Conservation (phyloP, 1,140 invertebrate species). For the Drosophila cardini region DNA sequence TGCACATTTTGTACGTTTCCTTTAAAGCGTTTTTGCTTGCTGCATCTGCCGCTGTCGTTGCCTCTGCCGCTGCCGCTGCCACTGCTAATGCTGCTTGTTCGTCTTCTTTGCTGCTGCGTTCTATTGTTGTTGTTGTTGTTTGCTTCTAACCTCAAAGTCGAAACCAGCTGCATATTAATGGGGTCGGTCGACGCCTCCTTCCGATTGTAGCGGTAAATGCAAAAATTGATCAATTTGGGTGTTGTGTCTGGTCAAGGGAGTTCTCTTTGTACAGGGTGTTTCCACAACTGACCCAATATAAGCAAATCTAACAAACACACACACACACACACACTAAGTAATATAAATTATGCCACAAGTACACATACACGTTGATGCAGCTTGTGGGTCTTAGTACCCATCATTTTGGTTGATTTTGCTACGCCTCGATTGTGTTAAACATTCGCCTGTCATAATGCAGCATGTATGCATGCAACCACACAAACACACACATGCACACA, state of each 20-base stretch:
- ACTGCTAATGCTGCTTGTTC: neutral
- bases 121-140: constrained; percentile 11
- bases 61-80: constrained; percentile 12
- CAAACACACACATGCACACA: too few relatives aligned
- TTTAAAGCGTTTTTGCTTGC: constrained; percentile 14
- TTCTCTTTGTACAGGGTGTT: neutral
- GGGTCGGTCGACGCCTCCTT: constrained; percentile 40
- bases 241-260: constrained; percentile 18
- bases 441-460: constrained; percentile 47
- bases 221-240: constrained; percentile 74
- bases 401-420: constrained; percentile 27
- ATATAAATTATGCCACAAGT: constrained; percentile 10
- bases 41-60: constrained; percentile 11
- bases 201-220: constrained; percentile 61
- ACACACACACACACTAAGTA: constrained; percentile 1
- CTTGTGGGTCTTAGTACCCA: neutral
- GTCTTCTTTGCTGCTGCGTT: neutral
- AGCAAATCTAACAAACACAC: neutral
- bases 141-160: constrained; percentile 31
- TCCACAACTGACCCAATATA: neutral
- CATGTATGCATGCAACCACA: neutral
- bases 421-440: constrained; percentile 64
- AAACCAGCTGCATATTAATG: constrained; percentile 52
- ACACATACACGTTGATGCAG: neutral
- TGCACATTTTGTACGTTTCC: constrained; percentile 63